These are phyloP conservation scores for Holotrichia oblita DNA, from an alignment of 1,140 invertebrate genomes.

Conservation along the genomic window DNA sequence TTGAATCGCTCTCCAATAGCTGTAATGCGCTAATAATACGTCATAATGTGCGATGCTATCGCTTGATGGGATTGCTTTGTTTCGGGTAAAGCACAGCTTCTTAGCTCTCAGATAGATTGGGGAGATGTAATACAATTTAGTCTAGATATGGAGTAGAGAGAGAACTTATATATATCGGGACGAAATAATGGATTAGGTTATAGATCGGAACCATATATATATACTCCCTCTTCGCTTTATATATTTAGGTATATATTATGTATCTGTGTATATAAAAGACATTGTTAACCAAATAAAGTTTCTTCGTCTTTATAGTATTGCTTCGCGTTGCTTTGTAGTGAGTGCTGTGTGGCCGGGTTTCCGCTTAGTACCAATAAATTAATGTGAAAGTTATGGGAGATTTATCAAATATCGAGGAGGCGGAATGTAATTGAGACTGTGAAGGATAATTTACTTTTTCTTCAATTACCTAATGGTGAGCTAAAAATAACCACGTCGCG, in stretches of 20 bases:
- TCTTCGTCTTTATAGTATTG: slow-evolving; percentile 10
- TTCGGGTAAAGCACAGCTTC: slow-evolving; percentile 56
- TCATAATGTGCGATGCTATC: slow-evolving; percentile 63
- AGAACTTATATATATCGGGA: slow-evolving; percentile 41
- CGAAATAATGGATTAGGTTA: slow-evolving; percentile 42
- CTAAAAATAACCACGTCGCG: slow-evolving; percentile 2
- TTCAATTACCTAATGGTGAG: slow-evolving; percentile 35
- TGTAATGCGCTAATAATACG: slow-evolving; percentile 61
- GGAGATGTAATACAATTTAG: slow-evolving; percentile 58
- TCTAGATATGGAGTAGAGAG: slow-evolving; percentile 45
- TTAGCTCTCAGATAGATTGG: slow-evolving; percentile 59
- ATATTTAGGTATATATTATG: background rate
- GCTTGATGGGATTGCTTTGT: slow-evolving; percentile 63
- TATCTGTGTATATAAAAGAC: slow-evolving; percentile 20
- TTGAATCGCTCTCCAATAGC: slow-evolving; percentile 63
- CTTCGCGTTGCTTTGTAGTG: background rate
- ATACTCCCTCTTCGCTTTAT: background rate
- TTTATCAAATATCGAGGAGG: slow-evolving; percentile 31
- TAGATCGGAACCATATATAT: slow-evolving; percentile 21
- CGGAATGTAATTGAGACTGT: slow-evolving; percentile 24
- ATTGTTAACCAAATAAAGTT: slow-evolving; percentile 40
- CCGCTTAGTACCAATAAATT: slow-evolving; percentile 27
- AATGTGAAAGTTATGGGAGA: slow-evolving; percentile 29
- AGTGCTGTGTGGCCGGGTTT: background rate
- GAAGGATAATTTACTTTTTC: slow-evolving; percentile 32